phyloP scores from a whole-genome alignment of 2,888 invertebrate species.

The Drosophila fulvimacula region DNA sequence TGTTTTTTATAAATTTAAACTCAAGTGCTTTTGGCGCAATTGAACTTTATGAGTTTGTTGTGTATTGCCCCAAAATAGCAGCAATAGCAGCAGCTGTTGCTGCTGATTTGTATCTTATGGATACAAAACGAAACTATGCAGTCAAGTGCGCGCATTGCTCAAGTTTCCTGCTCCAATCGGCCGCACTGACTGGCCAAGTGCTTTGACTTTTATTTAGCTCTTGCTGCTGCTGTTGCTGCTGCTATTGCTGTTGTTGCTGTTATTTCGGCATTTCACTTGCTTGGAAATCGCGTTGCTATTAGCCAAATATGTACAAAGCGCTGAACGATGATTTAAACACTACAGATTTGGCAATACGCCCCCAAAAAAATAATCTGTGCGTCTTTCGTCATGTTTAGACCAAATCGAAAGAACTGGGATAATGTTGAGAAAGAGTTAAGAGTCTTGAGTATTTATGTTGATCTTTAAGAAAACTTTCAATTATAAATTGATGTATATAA shows the following conservation, averaged over 20 bases:
- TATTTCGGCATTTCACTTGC: slow-evolving; percentile 58
- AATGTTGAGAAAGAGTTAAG: background rate
- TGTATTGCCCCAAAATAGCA: slow-evolving; percentile 60
- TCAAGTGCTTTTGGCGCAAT: slow-evolving; percentile 60
- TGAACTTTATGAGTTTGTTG: slow-evolving; percentile 66
- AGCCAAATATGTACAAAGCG: slow-evolving; percentile 38
- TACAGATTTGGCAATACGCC: slow-evolving; percentile 29
- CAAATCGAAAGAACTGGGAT: slow-evolving; percentile 12
- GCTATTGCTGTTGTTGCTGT: slow-evolving; percentile 15
- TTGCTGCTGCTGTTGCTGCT: slow-evolving; percentile 11
- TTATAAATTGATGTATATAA: background rate
- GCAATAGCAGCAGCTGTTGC: slow-evolving; percentile 25
- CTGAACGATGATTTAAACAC: slow-evolving; percentile 34
- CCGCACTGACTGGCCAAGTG: slow-evolving; percentile 51
- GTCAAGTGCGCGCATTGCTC: slow-evolving; percentile 68
- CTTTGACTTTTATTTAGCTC: slow-evolving; percentile 46
- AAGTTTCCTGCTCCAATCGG: slow-evolving; percentile 68
- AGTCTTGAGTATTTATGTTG: background rate
- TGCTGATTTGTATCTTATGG: slow-evolving; percentile 59
- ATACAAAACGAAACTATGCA: slow-evolving; percentile 52
- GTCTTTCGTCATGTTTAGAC: slow-evolving; percentile 1
- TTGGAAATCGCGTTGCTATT: slow-evolving; percentile 24
- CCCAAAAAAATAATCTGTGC: background rate
- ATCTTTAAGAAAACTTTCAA: background rate
- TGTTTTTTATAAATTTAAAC: slow-evolving; percentile 33